Evolutionary conservation across 1,140 invertebrate genomes (phyloP).

Genomic region (Microvelia longipes): DNA sequence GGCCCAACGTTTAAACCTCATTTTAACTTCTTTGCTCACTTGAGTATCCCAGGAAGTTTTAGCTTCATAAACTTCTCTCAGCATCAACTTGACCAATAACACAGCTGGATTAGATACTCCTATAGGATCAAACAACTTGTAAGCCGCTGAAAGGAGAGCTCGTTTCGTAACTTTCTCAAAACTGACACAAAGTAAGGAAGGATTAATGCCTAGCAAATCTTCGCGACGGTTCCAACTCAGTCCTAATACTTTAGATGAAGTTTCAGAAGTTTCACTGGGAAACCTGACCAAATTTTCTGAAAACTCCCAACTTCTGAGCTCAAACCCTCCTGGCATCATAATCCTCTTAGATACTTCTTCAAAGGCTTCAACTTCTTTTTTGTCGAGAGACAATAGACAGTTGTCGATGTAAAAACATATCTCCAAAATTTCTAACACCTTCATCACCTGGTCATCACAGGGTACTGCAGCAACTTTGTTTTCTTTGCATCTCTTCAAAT

Average conservation of each 20-base stretch:
- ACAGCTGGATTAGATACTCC: neutral
- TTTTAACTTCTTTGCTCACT: neutral
- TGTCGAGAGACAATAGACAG: neutral
- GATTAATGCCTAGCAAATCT: neutral
- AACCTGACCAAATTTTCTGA: neutral
- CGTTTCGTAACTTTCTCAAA: neutral
- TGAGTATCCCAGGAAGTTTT: neutral
- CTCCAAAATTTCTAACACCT: neutral
- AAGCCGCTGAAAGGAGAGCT: neutral
- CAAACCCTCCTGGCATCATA: neutral
- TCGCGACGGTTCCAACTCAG: neutral
- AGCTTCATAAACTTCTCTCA: neutral
- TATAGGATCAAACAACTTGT: neutral
- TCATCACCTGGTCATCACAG: neutral
- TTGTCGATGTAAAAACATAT: neutral
- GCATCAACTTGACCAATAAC: neutral
- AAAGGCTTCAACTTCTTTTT: neutral
- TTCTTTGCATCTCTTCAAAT: neutral
- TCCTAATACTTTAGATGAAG: neutral
- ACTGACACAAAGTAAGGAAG: neutral
- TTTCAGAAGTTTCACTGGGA: neutral
- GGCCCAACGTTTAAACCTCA: neutral
- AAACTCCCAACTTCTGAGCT: neutral
- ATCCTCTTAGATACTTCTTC: neutral
- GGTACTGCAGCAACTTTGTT: neutral